Percentiles rank a stretch among this genome's conserved stretches.
phyloP scores from a whole-genome alignment of 2,888 invertebrate species.

The Ctenicera cuprea region DNA sequence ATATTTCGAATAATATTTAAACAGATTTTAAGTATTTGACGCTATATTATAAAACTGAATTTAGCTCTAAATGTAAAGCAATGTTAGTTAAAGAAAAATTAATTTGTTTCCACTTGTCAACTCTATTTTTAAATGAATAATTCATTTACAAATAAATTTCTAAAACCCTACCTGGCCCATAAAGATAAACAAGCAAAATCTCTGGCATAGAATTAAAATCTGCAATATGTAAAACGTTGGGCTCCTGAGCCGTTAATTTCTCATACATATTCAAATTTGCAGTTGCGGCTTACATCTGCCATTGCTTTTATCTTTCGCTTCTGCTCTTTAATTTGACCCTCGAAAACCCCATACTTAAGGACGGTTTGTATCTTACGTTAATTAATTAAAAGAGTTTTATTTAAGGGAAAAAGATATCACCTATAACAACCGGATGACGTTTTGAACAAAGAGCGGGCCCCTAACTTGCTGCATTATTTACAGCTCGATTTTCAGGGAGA shows the following conservation, averaged over 20 bases:
- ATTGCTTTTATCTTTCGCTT: constrained; percentile 52
- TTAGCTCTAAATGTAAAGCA: not conserved
- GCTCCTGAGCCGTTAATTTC: constrained; percentile 54
- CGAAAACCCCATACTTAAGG: constrained; percentile 41
- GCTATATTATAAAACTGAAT: no score
- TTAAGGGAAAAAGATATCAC: constrained; percentile 24
- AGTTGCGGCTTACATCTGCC: constrained; percentile 51
- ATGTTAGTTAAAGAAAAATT: not conserved
- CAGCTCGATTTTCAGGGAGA: constrained; percentile 9
- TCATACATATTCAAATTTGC: constrained; percentile 54
- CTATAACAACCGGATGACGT: constrained; percentile 22
- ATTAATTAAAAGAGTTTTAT: constrained; percentile 44
- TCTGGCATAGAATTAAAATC: constrained; percentile 49
- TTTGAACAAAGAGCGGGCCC: constrained; percentile 13
- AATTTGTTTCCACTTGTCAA: constrained; percentile 27
- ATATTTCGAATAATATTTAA: not conserved
- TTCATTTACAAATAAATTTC: constrained; percentile 46
- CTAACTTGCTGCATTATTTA: constrained; percentile 15
- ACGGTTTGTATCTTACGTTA: constrained; percentile 39
- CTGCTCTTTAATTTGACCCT: constrained; percentile 50
- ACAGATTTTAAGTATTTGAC: no score
- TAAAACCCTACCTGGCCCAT: constrained; percentile 48
- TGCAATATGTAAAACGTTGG: constrained; percentile 54
- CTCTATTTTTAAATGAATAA: constrained; percentile 42
- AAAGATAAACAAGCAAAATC: constrained; percentile 52